Conservation (phyloP, 2,888 invertebrate genomes). For the Ceratothoa steindachneri region DNA sequence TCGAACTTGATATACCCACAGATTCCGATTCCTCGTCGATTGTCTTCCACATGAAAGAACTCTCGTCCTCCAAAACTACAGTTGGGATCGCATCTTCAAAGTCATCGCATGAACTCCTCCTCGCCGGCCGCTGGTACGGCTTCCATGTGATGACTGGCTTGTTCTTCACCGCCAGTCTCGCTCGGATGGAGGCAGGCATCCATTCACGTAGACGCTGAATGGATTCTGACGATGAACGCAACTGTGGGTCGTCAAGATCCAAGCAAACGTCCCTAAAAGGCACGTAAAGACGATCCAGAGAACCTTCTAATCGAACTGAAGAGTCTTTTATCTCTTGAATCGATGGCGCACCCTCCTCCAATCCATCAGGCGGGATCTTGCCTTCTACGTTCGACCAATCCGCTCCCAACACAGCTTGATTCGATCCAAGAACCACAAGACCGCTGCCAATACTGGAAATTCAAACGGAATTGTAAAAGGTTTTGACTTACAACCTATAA, state of each 20-base stretch:
- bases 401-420: conserved; percentile 45
- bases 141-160: conserved; percentile 45
- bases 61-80: conserved; percentile 38
- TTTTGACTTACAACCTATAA: no score
- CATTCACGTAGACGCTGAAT: not conserved
- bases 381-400: conserved; percentile 21
- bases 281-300: conserved; percentile 20
- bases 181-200: conserved; percentile 35
- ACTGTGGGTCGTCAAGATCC: not conserved
- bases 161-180: conserved; percentile 31
- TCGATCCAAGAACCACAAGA: conserved; percentile 43
- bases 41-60: conserved; percentile 47
- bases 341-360: not conserved
- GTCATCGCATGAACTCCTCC: not conserved
- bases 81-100: conserved; percentile 17
- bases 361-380: not conserved
- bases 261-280: conserved; percentile 18
- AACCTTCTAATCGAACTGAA: not conserved
- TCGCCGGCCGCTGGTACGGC: conserved; percentile 32
- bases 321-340: not conserved
- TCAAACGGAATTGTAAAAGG: no score
- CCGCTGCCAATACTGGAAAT: conserved; percentile 28
- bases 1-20: not conserved
- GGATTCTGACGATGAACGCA: not conserved
- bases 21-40: conserved; percentile 36